phyloP scores from a whole-genome alignment of 2,888 invertebrate species.

The Netelia virgata region DNA sequence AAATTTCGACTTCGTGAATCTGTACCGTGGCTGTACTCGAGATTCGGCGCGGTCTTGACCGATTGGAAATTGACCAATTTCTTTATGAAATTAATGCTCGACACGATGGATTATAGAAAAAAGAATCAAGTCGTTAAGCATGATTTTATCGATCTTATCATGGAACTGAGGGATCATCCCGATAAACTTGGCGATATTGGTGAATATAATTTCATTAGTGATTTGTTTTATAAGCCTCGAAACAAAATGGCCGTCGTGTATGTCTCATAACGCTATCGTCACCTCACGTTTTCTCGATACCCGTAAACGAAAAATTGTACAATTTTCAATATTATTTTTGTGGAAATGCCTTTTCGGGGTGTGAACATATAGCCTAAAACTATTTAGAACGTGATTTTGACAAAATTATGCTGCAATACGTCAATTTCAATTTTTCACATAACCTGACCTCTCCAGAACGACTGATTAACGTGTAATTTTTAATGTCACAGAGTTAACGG shows the following conservation, averaged over 20 bases:
- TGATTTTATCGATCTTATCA: slow-evolving; percentile 87
- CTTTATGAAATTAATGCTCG: slow-evolving; percentile 85
- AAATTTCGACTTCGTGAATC: slow-evolving; percentile 71
- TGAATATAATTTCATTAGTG: neutral
- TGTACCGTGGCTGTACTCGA: slow-evolving; percentile 65
- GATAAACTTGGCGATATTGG: slow-evolving; percentile 37
- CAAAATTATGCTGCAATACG: too few species aligned
- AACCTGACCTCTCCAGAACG: too few species aligned
- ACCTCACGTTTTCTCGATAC: neutral
- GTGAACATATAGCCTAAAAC: too few species aligned
- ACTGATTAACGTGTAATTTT: too few species aligned
- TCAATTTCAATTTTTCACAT: too few species aligned
- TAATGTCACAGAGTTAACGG: slow-evolving; percentile 70
- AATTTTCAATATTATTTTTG: neutral
- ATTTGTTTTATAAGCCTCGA: too few species aligned
- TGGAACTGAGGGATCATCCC: slow-evolving; percentile 85
- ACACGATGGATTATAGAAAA: slow-evolving; percentile 86
- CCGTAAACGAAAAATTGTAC: neutral
- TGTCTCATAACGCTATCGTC: neutral
- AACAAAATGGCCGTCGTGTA: too few species aligned
- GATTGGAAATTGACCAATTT: slow-evolving; percentile 82
- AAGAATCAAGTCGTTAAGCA: slow-evolving; percentile 85
- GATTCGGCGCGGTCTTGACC: slow-evolving; percentile 60
- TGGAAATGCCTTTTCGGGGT: too few species aligned
- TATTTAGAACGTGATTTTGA: too few species aligned